These are phyloP conservation scores for Pseudomyrmex gracilis DNA, from an alignment of 1,140 invertebrate genomes.

Conservation along the genomic window DNA sequence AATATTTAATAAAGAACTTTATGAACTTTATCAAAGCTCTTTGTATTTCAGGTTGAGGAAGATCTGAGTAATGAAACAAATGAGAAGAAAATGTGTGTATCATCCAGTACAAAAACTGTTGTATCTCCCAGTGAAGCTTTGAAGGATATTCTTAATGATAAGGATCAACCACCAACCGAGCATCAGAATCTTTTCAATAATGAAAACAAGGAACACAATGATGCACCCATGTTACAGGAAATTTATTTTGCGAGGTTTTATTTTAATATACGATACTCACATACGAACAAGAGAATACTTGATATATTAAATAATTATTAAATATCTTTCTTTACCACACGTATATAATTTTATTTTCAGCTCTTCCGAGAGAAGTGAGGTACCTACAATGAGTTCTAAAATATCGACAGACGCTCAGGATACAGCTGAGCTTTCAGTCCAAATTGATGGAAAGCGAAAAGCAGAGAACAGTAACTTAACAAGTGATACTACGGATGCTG, in stretches of 20 bases:
- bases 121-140: background rate
- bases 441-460: constrained; percentile 3
- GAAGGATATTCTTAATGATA: background rate
- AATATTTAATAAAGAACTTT: background rate
- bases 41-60: constrained; percentile 60
- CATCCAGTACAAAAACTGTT: constrained; percentile 12
- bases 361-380: background rate
- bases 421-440: background rate
- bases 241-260: constrained; percentile 31
- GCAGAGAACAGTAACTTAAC: background rate
- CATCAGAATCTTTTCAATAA: background rate
- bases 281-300: too few relatives aligned
- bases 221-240: constrained; percentile 12
- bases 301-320: background rate
- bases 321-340: background rate
- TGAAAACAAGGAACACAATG: background rate
- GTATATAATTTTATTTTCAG: background rate
- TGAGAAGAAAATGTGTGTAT: constrained; percentile 63
- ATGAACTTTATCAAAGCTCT: background rate
- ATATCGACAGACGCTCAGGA: background rate
- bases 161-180: background rate
- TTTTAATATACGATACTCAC: background rate
- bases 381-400: background rate
- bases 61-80: constrained; percentile 40
- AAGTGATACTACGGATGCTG: background rate